These are phyloP conservation scores for Incurvaria masculella DNA, from an alignment of 2,888 invertebrate species.

Conservation along the genomic window DNA sequence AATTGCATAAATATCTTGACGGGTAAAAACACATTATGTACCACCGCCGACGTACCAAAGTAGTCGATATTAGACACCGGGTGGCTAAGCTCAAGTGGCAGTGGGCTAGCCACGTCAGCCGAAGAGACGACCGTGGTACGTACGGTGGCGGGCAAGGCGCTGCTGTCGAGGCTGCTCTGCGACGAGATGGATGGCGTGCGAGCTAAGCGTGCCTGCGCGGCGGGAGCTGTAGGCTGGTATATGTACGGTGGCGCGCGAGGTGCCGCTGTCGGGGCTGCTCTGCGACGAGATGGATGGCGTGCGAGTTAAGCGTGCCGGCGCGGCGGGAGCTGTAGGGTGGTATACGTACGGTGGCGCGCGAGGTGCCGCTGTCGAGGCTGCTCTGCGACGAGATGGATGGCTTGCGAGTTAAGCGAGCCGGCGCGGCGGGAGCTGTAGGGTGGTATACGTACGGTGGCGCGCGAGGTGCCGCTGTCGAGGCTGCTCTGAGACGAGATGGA, in stretches of 20 bases:
- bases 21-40: no score
- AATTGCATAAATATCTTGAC: no score
- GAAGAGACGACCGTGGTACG: no score
- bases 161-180: conserved; percentile 78
- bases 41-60: no score
- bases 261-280: conserved; percentile 76
- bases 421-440: no score
- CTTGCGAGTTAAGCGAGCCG: conserved; percentile 70
- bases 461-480: conserved; percentile 58
- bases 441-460: conserved; percentile 18
- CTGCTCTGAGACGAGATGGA: conserved; percentile 69
- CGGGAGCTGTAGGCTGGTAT: no score
- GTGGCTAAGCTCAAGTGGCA: no score
- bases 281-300: conserved; percentile 82
- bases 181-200: conserved; percentile 80
- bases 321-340: neutral
- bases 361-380: conserved; percentile 73
- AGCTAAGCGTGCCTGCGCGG: conserved; percentile 66
- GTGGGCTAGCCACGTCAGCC: no score
- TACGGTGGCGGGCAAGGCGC: conserved; percentile 59
- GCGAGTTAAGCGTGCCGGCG: conserved; percentile 64
- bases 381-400: conserved; percentile 82
- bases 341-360: conserved; percentile 49
- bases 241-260: conserved; percentile 55
- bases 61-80: no score